These are phyloP conservation scores for Murina feae DNA, from an alignment of 2,113 vertebrate species.

Conservation along the genomic window DNA sequence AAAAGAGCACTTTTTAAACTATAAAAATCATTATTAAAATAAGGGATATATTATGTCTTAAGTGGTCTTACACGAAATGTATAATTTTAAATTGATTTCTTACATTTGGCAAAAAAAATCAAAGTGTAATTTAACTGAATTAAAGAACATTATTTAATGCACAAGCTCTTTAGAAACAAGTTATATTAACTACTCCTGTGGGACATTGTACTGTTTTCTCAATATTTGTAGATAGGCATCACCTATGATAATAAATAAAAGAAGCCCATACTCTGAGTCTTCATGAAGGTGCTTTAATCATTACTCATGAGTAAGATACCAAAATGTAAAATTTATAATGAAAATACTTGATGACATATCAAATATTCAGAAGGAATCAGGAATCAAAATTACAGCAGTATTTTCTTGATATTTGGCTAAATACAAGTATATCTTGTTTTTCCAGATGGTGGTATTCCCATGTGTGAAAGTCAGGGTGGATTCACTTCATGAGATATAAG, in stretches of 20 bases:
- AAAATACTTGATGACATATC: not conserved
- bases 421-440: not conserved
- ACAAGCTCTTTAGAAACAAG: not conserved
- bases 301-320: not conserved
- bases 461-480: not conserved
- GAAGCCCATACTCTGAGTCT: not conserved
- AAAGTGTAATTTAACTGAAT: not conserved
- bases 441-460: conserved; percentile 46
- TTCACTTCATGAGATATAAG: not conserved
- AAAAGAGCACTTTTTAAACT: not conserved
- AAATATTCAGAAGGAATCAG: not conserved
- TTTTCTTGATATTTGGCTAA: not conserved
- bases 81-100: not conserved
- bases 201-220: not conserved
- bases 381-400: not conserved
- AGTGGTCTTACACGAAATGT: not conserved
- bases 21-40: not conserved
- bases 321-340: not conserved
- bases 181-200: not conserved
- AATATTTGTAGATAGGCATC: not conserved
- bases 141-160: not conserved
- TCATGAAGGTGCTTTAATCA: not conserved
- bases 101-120: not conserved
- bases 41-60: not conserved
- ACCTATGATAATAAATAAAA: not conserved